Evolutionary conservation across 2,113 vertebrate genomes (phyloP), one percentile per base, ranked within the genome.

Genomic region (Labrus mixtus): DNA sequence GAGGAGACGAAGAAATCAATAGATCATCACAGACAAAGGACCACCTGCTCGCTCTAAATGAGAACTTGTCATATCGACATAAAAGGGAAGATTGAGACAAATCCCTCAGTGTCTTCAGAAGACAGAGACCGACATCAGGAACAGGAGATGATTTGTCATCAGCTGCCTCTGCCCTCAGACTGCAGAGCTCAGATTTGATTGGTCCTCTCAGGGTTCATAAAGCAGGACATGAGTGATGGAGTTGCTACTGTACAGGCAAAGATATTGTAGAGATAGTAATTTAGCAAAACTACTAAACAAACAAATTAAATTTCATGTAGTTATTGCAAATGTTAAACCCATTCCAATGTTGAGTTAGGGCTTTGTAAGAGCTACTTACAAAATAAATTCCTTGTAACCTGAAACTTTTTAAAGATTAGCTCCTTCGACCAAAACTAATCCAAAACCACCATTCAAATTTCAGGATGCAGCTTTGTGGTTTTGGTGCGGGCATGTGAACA

Each of bases 1-100:
- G 78, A 84, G 58, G 61, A 73, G 54, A 68, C 68, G 39, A 51
- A 46, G 61, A 81, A 89, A 92, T 92, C 90, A 90, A 90, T 92
- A 90, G 78, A 88, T 87, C 82, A 87, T 84, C 76, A 85, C 11
- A 86, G 78, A 92, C 87, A 84, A 90, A 84, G 67, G 79, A 71
- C 89, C 89, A 90, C 87, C 89, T 90, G 86, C 84, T 78, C 61
- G 87, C 75, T 78, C n/a, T 33, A 87, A 80, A 90, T 88, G 87
- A 91, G 84, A 85, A 74, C 65, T 12, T 83, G 89, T 84, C 85
- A 87, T 67, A 67, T 54, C 1, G 48, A 7, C 79, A 83, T 72
- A 73, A 83, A 85, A 69, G 77, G 73, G 59, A 60, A 53, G 79
- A 90, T 81, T 51, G 73, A 88, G 75, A 84, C 79, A 69, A 73